These are phyloP conservation scores for Liparis tanakae DNA, from an alignment of 2,797 vertebrate genomes.

Conservation along the genomic window DNA sequence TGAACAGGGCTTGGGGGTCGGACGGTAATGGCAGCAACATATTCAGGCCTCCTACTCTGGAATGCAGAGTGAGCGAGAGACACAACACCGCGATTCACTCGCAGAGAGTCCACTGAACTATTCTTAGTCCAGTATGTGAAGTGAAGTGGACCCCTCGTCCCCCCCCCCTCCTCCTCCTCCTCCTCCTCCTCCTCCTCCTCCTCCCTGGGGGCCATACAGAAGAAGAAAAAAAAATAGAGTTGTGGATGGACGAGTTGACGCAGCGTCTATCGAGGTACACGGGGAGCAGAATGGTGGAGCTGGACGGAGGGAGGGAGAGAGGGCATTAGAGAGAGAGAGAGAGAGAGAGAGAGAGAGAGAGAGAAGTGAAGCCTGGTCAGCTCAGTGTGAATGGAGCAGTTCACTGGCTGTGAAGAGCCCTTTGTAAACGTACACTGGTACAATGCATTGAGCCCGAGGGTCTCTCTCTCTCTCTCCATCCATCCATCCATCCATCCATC, in stretches of 20 bases:
- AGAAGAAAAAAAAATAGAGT: constrained; percentile 30
- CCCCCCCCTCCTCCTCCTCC: no score
- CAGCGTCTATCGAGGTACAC: constrained; percentile 48
- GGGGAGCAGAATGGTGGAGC: constrained; percentile 24
- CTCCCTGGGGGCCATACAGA: constrained; percentile 21
- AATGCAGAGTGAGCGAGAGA: constrained; percentile 77
- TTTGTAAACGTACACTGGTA: constrained; percentile 73
- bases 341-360: not conserved
- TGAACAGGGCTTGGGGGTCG: constrained; percentile 61
- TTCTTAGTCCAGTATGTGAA: constrained; percentile 80
- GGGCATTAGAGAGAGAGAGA: constrained; percentile 41
- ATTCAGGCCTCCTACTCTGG: constrained; percentile 83
- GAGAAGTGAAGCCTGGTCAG: constrained; percentile 51
- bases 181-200: not conserved
- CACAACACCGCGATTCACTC: constrained; percentile 76
- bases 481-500: no score
- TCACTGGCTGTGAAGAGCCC: constrained; percentile 72
- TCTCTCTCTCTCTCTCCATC: constrained; percentile 48
- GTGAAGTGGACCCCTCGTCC: constrained; percentile 66
- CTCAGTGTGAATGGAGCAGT: constrained; percentile 66
- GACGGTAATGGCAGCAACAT: constrained; percentile 74
- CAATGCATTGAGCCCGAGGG: constrained; percentile 70
- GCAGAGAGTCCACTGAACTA: constrained; percentile 68
- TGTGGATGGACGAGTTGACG: constrained; percentile 40
- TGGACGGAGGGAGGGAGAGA: constrained; percentile 31